Evolutionary conservation across 2,113 vertebrate genomes (phyloP).

Genomic region (Suricata suricatta): DNA sequence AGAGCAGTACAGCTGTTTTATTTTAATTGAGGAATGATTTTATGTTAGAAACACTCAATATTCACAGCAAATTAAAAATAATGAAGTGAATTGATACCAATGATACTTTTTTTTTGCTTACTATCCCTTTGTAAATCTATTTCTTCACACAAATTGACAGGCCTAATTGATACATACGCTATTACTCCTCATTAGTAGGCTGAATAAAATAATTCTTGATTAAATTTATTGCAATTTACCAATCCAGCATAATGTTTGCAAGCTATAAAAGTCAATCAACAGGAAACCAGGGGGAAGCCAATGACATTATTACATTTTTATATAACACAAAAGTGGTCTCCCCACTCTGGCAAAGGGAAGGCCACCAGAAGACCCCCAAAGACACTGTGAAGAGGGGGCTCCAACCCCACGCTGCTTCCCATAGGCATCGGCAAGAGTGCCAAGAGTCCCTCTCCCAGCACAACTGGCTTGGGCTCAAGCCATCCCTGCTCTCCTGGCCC

Average conservation of each 20-base stretch:
- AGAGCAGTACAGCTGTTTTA: slow-evolving; percentile 87
- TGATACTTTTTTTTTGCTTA: slow-evolving; percentile 85
- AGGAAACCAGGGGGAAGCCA: slow-evolving; percentile 84
- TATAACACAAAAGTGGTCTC: slow-evolving; percentile 41
- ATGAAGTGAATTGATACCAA: slow-evolving; percentile 90
- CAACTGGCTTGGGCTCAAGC: slow-evolving; percentile 14
- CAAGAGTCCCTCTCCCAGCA: background rate
- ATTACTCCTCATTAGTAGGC: slow-evolving; percentile 90
- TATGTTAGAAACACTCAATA: slow-evolving; percentile 89
- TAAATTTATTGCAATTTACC: slow-evolving; percentile 91
- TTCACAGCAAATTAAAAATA: slow-evolving; percentile 90
- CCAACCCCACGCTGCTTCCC: background rate
- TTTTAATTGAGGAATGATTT: slow-evolving; percentile 89
- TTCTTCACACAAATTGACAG: slow-evolving; percentile 90
- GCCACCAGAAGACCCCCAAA: background rate
- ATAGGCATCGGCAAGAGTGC: background rate
- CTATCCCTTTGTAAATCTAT: slow-evolving; percentile 90
- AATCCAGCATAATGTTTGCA: slow-evolving; percentile 89
- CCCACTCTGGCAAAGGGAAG: background rate
- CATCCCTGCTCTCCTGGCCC: slow-evolving; percentile 44
- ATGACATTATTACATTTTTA: slow-evolving; percentile 84
- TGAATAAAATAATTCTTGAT: slow-evolving; percentile 91
- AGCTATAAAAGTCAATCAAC: slow-evolving; percentile 91
- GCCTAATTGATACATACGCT: slow-evolving; percentile 89
- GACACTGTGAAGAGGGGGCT: background rate